These are phyloP conservation scores for Trigoniulus corallinus DNA, from an alignment of 1,140 invertebrate species.

Conservation along the genomic window DNA sequence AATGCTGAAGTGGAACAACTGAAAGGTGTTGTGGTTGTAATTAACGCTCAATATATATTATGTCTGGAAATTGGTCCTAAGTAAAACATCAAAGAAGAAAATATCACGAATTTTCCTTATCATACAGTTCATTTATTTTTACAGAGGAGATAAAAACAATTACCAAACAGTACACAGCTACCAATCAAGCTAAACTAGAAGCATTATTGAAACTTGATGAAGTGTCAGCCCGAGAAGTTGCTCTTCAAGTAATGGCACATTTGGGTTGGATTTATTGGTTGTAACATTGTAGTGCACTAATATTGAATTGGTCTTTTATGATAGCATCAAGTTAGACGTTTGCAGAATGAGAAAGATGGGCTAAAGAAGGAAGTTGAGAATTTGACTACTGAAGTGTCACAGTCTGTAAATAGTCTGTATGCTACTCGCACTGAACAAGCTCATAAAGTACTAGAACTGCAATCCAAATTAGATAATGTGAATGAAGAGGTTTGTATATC, in stretches of 20 bases:
- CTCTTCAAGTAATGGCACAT: conserved; percentile 26
- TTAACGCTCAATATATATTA: no score
- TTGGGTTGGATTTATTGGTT: background rate
- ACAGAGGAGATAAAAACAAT: conserved; percentile 26
- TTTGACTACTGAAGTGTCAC: conserved; percentile 54
- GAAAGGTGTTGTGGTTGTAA: no score
- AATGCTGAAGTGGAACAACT: conserved; percentile 22
- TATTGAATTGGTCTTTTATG: background rate
- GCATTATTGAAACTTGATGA: conserved; percentile 61
- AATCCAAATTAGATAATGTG: conserved; percentile 57
- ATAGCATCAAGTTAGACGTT: conserved; percentile 57
- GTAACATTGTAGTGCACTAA: background rate
- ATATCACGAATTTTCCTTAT: no score
- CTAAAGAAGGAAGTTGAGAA: conserved; percentile 54
- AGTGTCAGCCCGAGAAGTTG: conserved; percentile 54
- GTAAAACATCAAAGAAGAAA: no score
- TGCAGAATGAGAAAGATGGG: conserved; percentile 58
- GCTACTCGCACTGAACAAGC: conserved; percentile 54
- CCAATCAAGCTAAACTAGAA: conserved; percentile 48
- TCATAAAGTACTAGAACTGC: conserved; percentile 46
- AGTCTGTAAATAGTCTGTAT: conserved; percentile 55
- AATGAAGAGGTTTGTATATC: conserved; percentile 60
- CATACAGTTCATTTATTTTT: background rate
- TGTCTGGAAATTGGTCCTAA: no score
- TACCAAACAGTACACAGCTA: conserved; percentile 22